Evolutionary conservation across 2,113 vertebrate genomes (phyloP).

Genomic region (Sialia sialis): DNA sequence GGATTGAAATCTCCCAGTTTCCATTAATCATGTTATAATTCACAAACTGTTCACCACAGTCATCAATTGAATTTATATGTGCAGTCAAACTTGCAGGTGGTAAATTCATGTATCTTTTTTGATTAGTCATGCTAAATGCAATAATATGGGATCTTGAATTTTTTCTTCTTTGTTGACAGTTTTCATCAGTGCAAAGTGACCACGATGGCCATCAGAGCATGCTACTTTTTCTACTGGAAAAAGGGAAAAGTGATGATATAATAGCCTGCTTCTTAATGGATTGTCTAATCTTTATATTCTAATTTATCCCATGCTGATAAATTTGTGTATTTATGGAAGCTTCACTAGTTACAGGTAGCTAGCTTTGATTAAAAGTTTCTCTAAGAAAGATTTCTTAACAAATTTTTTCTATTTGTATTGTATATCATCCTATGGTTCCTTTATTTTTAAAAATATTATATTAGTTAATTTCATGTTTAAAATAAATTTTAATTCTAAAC

Average conservation of each 20-base stretch:
- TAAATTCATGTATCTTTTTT: neutral
- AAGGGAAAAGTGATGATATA: neutral
- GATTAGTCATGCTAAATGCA: neutral
- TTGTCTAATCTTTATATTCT: neutral
- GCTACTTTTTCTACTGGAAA: neutral
- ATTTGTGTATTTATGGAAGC: neutral
- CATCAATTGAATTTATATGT: neutral
- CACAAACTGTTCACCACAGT: neutral
- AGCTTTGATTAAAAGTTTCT: neutral
- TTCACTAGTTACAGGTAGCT: neutral
- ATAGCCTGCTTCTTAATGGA: rapidly evolving
- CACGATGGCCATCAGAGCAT: rapidly evolving
- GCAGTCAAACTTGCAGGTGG: neutral
- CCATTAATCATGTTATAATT: conserved; percentile 34
- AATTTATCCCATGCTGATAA: neutral
- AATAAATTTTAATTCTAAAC: neutral
- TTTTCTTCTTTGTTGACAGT: neutral
- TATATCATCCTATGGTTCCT: neutral
- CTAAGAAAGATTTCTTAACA: neutral
- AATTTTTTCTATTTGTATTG: neutral
- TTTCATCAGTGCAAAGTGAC: neutral
- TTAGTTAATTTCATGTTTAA: neutral
- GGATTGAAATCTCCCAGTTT: conserved; percentile 26
- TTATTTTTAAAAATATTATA: neutral
- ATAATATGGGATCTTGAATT: neutral